Percentiles rank a stretch among this genome's conserved stretches.
phyloP scores from a whole-genome alignment of 2,888 invertebrate genomes.

The Drosophila pegasa region DNA sequence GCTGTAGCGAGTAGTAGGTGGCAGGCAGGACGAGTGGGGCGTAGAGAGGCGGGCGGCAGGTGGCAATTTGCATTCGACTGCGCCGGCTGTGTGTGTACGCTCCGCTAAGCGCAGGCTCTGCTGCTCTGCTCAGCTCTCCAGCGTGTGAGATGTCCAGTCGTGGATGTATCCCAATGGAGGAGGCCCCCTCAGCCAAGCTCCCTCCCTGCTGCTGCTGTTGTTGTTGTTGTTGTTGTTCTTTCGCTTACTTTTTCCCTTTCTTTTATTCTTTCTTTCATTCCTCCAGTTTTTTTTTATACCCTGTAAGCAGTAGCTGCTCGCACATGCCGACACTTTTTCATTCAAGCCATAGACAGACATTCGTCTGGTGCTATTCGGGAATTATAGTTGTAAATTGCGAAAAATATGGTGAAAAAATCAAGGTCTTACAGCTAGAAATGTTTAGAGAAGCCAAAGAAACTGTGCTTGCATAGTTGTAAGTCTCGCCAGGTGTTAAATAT shows the following conservation, averaged over 20 bases:
- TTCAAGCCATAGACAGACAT: background rate
- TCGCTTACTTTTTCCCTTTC: conserved; percentile 8
- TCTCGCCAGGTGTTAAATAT: background rate
- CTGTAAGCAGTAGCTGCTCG: background rate
- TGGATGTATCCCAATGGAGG: conserved; percentile 66
- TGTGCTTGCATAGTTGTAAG: background rate
- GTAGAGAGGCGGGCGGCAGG: conserved; percentile 23
- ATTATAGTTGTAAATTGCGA: background rate
- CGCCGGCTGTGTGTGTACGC: conserved; percentile 43
- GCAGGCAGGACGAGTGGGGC: background rate
- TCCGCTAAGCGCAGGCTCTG: conserved; percentile 46
- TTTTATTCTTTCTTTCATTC: conserved; percentile 8
- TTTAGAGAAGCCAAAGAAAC: background rate
- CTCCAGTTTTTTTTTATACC: conserved; percentile 17
- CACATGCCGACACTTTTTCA: conserved; percentile 1
- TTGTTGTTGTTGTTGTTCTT: conserved; percentile 28
- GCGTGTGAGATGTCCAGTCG: conserved; percentile 55
- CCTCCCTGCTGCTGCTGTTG: conserved; percentile 6
- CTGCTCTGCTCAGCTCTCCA: conserved; percentile 21
- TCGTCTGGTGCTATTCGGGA: background rate
- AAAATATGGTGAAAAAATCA: background rate
- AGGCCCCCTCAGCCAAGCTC: conserved; percentile 26
- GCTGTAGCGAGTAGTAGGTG: background rate
- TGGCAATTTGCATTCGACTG: conserved; percentile 61
- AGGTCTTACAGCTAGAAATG: background rate